Evolutionary conservation across 2,113 vertebrate genomes (phyloP).

Genomic region (Isichthys henryi): DNA sequence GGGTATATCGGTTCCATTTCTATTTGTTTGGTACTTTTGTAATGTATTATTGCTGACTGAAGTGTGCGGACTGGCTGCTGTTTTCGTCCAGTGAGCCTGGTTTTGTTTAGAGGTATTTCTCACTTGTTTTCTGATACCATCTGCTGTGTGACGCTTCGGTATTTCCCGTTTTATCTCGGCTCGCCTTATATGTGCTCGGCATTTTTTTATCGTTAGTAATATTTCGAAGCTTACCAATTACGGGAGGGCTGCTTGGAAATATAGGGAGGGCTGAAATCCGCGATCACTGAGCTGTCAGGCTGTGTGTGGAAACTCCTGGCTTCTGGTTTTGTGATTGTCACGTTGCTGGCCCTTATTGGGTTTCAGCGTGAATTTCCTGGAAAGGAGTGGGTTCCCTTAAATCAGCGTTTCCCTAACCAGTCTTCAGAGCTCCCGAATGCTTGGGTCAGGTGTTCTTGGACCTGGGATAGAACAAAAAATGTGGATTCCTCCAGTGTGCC

Average conservation of each 20-base stretch:
- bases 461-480: background rate
- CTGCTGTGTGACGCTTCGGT: background rate
- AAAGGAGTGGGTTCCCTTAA: background rate
- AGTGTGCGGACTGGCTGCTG: background rate
- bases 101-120: background rate
- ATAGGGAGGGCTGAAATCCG: background rate
- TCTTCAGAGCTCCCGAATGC: background rate
- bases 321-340: background rate
- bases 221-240: background rate
- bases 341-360: background rate
- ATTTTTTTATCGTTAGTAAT: background rate
- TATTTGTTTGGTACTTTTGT: background rate
- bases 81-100: background rate
- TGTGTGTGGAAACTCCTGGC: background rate
- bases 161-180: background rate
- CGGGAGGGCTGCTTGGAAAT: background rate
- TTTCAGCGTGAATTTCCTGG: background rate
- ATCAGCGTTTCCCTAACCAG: background rate
- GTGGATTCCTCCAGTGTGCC: background rate
- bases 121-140: background rate
- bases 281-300: background rate
- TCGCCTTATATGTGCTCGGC: background rate
- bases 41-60: background rate
- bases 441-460: background rate
- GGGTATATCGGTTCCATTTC: background rate